These are phyloP conservation scores for Arion vulgaris DNA, from an alignment of 1,140 invertebrate species.

Conservation along the genomic window DNA sequence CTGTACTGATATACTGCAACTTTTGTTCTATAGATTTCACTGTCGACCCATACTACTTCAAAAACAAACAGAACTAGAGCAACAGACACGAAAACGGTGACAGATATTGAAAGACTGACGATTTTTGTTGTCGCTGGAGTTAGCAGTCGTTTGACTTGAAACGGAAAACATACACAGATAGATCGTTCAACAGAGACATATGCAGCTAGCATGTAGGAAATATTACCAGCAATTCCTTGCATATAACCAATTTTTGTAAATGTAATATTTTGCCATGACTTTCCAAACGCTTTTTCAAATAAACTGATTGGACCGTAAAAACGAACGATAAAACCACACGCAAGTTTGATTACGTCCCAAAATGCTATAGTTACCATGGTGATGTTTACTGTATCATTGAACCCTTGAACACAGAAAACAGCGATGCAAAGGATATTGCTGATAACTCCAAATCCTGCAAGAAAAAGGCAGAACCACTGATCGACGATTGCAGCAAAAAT, in stretches of 20 bases:
- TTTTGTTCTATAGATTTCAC: not conserved
- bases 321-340: not conserved
- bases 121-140: not conserved
- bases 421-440: not conserved
- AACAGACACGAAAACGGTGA: not conserved
- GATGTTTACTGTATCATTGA: conserved; percentile 14
- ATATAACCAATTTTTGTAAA: not conserved
- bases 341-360: not conserved
- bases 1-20: not conserved
- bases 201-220: conserved; percentile 3
- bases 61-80: not conserved
- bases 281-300: not conserved
- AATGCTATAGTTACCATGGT: conserved; percentile 24
- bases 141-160: not conserved
- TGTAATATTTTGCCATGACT: conserved; percentile 12
- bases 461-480: not conserved
- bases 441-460: not conserved
- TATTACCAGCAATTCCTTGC: not conserved
- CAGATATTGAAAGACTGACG: not conserved
- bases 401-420: not conserved
- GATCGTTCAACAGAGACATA: conserved; percentile 12
- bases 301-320: conserved; percentile 1
- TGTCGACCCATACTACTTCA: not conserved
- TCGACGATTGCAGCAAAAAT: not conserved
- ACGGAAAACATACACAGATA: conserved; percentile 15